These are phyloP conservation scores for Poeciliopsis paucimaculata DNA, from an alignment of 2,797 vertebrate genomes.

Conservation along the genomic window DNA sequence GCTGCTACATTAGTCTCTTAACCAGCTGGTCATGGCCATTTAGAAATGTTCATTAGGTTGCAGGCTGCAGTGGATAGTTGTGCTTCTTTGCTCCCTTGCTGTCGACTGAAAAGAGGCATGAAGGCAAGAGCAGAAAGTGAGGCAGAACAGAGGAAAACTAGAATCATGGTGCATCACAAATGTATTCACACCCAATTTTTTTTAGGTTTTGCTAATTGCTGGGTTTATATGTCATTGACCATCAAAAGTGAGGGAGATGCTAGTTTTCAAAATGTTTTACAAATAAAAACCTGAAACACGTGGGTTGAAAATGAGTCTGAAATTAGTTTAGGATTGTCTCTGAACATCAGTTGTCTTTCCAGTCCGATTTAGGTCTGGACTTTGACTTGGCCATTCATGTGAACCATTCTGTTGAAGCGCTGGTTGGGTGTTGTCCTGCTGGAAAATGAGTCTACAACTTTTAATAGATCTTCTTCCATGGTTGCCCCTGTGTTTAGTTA, in stretches of 20 bases:
- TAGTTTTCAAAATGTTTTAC: not conserved
- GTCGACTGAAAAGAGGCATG: conserved; percentile 60
- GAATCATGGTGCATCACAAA: conserved; percentile 5
- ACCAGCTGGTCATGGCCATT: conserved; percentile 84
- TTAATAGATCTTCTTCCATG: not conserved
- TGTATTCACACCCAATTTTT: not conserved
- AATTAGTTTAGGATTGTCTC: not conserved
- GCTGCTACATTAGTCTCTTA: conserved; percentile 83
- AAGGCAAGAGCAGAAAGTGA: conserved; percentile 10
- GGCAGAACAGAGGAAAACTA: conserved; percentile 14
- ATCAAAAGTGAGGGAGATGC: not conserved
- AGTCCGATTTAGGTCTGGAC: not conserved
- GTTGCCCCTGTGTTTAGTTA: not conserved
- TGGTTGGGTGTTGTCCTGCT: not conserved
- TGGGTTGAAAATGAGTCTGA: not conserved
- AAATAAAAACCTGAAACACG: not conserved
- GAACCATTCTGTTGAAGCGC: not conserved
- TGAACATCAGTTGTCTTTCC: not conserved
- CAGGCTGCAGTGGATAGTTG: conserved; percentile 75
- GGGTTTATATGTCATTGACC: not conserved
- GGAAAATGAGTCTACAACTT: not conserved
- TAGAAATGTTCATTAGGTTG: conserved; percentile 85
- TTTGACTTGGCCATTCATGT: not conserved
- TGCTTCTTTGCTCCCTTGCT: conserved; percentile 73
- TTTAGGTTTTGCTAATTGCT: not conserved